Conservation (phyloP, 2,888 invertebrate species). For the Ditula angustiorana region DNA sequence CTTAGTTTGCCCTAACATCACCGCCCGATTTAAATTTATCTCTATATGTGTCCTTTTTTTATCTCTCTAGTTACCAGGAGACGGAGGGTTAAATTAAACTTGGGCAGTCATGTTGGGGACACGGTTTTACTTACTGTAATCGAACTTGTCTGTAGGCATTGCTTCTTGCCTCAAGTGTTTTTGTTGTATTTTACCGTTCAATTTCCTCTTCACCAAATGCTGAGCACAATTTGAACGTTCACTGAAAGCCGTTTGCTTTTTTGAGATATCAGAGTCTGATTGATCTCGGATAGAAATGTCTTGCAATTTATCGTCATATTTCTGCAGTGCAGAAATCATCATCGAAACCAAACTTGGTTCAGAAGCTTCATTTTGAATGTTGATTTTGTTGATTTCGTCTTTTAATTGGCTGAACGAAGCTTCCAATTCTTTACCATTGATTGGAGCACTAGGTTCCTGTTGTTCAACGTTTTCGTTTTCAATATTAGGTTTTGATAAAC, state of each 20-base stretch:
- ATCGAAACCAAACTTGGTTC: conserved; percentile 1
- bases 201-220: conserved; percentile 8
- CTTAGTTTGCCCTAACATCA: too few species aligned
- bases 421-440: neutral
- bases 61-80: neutral
- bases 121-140: conserved; percentile 51
- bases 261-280: neutral
- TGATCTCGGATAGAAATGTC: neutral
- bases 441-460: neutral
- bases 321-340: neutral
- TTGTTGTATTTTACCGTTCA: conserved; percentile 12
- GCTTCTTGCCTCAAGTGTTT: conserved; percentile 25
- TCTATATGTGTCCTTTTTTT: too few species aligned
- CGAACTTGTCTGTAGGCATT: conserved; percentile 44
- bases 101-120: too few species aligned
- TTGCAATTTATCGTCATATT: neutral
- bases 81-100: too few species aligned
- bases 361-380: neutral
- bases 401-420: neutral
- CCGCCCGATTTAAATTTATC: too few species aligned
- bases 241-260: neutral
- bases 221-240: conserved; percentile 1
- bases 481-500: neutral
- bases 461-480: neutral
- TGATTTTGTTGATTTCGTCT: neutral